Evolutionary conservation across 2,888 invertebrate species (phyloP).

Genomic region (Laothoe populi): DNA sequence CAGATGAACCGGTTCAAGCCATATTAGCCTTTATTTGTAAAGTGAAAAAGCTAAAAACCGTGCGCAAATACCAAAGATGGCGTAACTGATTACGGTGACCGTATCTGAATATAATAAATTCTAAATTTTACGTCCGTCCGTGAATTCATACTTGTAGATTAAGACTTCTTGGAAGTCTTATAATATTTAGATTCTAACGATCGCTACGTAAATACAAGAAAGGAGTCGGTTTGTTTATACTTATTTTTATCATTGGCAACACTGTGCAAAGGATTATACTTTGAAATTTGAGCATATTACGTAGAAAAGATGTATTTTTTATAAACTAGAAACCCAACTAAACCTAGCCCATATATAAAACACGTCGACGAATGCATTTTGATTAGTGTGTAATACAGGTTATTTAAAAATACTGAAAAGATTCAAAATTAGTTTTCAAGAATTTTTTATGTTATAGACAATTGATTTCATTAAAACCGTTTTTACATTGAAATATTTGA

Average conservation of each 20-base stretch:
- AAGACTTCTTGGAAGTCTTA: constrained; percentile 13
- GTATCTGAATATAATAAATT: constrained; percentile 14
- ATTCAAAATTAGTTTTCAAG: no score
- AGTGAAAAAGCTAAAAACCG: neutral
- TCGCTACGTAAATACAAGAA: neutral
- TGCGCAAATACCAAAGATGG: neutral
- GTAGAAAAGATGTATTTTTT: no score
- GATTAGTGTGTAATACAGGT: no score
- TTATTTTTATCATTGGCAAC: neutral
- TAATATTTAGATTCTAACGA: neutral
- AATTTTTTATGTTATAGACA: no score
- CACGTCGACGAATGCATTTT: no score
- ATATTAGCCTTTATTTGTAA: neutral
- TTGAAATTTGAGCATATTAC: no score
- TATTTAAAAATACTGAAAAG: no score
- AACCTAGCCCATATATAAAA: no score
- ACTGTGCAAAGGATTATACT: neutral
- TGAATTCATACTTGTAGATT: constrained; percentile 14
- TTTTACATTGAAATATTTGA: neutral
- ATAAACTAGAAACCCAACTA: no score
- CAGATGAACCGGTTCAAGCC: neutral
- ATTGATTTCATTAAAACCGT: no score
- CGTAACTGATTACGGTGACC: constrained; percentile 18
- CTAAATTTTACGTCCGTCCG: constrained; percentile 18
- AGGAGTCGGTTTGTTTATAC: neutral